Conservation (phyloP, 2,888 invertebrate species). For the Pachycephus smyrnensis region DNA sequence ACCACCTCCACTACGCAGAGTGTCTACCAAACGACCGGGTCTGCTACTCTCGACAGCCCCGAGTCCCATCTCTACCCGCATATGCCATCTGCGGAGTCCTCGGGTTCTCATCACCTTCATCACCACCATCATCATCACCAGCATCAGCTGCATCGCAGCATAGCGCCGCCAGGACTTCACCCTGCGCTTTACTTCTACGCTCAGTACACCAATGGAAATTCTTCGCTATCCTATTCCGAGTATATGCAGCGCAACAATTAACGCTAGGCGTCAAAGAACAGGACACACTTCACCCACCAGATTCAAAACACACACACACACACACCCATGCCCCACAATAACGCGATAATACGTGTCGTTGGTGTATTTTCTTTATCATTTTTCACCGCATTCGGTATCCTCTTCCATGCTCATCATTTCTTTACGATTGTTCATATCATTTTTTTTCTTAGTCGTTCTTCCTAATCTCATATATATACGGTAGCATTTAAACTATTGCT, state of each 20-base stretch:
- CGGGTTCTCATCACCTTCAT: slow-evolving; percentile 34
- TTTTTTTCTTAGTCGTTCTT: not conserved
- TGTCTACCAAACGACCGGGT: slow-evolving; percentile 59
- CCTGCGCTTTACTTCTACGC: slow-evolving; percentile 64
- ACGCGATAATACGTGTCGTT: not conserved
- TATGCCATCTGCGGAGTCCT: slow-evolving; percentile 43
- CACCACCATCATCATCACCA: slow-evolving; percentile 44
- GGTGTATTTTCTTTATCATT: not conserved
- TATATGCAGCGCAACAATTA: slow-evolving; percentile 62
- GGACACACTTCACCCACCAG: not conserved
- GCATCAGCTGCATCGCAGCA: slow-evolving; percentile 48
- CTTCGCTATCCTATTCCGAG: slow-evolving; percentile 61
- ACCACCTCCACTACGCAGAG: slow-evolving; percentile 49
- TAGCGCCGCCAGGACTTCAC: slow-evolving; percentile 60
- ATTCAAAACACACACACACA: not conserved
- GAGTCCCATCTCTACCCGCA: slow-evolving; percentile 51
- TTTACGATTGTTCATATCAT: not conserved
- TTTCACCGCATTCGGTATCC: not conserved
- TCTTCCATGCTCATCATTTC: not conserved
- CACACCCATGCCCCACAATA: not conserved
- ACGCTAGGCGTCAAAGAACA: not conserved
- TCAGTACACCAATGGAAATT: slow-evolving; percentile 60
- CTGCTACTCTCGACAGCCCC: slow-evolving; percentile 29
- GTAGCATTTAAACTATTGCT: not conserved
- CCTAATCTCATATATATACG: not conserved